Percentiles rank a stretch among this genome's conserved stretches.
Evolutionary conservation across 2,113 vertebrate genomes (phyloP).

Genomic region (Nerophis lumbriciformis): DNA sequence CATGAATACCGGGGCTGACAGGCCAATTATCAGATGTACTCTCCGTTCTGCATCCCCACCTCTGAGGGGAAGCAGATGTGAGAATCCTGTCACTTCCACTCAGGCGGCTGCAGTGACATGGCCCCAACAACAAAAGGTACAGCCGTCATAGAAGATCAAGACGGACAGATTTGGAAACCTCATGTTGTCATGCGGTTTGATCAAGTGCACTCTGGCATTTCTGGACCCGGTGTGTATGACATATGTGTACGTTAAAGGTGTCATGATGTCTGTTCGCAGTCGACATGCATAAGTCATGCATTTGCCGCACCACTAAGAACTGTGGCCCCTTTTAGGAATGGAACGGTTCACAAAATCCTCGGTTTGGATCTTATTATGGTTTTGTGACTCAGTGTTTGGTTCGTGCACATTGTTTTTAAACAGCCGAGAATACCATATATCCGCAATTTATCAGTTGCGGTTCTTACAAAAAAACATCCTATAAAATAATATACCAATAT

Average conservation of each 20-base stretch:
- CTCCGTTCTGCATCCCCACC: constrained; percentile 45
- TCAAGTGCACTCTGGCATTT: constrained; percentile 37
- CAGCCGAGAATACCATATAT: no score
- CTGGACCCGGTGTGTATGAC: constrained; percentile 21
- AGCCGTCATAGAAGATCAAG: constrained; percentile 41
- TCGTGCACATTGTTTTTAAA: no score
- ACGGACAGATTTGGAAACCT: constrained; percentile 47
- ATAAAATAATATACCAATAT: no score
- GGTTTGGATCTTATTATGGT: no score
- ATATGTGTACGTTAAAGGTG: neutral
- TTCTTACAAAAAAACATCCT: no score
- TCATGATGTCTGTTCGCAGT: constrained; percentile 25
- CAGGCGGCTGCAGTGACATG: constrained; percentile 38
- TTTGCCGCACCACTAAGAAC: no score
- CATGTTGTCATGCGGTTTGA: constrained; percentile 34
- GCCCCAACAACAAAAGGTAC: constrained; percentile 49
- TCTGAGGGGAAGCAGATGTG: constrained; percentile 58
- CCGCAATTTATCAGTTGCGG: no score
- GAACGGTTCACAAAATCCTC: no score
- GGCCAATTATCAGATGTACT: constrained; percentile 64
- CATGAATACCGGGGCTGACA: constrained; percentile 64
- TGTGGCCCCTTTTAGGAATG: no score
- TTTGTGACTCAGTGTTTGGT: no score
- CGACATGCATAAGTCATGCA: constrained; percentile 6
- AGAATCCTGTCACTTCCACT: constrained; percentile 58